Evolutionary conservation across 2,888 invertebrate genomes (phyloP), one percentile per base, ranked within the genome.

Genomic region (Euplagia quadripunctaria): DNA sequence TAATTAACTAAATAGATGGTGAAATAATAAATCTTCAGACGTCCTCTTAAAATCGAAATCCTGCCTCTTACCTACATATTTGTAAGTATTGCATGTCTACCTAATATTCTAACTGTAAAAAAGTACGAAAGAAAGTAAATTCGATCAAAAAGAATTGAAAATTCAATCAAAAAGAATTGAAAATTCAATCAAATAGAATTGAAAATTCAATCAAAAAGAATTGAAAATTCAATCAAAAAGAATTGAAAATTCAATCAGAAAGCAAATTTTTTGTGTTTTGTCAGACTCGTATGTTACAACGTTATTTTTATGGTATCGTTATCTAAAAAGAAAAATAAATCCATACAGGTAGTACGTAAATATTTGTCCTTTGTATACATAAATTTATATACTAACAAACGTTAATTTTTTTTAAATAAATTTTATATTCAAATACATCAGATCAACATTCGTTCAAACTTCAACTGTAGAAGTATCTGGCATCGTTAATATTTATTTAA

Each of bases 401-500:
- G 31, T 61, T 31, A 61, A 31, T 31, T 14, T 61, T 61, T 31
- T 61, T 61, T 31, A 61, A 61, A 61, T 61, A 61, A 61, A 14
- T 61, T 61, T 61, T 12, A 61, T 31, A 61, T 61, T 61, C 61
- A 61, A 61, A 61, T 14, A 61, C 61, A 61, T 14, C 14, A 7
- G 58, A 61, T 20, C 12, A 61, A 31, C 58, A 61, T 61, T 61
- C 11, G 58, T 61, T 61, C 31, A 31, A 31, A 31, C 31, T 31
- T 31, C 58, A 61, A 61, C 61, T 61, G 14, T 61, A 31, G 14
- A 31, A 61, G 14, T 31, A 61, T 14, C 20, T 61, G 31, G 11
- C 20, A 61, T 31, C 20, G 67, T 49, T 4, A 64, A 70, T 74
- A 74, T 72, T 67, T 49, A 42, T 49, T 63, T 64, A 51, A 11